Evolutionary conservation across 2,888 invertebrate species (phyloP), one percentile per base, ranked within the genome.

Genomic region (Dioctria rufipes): DNA sequence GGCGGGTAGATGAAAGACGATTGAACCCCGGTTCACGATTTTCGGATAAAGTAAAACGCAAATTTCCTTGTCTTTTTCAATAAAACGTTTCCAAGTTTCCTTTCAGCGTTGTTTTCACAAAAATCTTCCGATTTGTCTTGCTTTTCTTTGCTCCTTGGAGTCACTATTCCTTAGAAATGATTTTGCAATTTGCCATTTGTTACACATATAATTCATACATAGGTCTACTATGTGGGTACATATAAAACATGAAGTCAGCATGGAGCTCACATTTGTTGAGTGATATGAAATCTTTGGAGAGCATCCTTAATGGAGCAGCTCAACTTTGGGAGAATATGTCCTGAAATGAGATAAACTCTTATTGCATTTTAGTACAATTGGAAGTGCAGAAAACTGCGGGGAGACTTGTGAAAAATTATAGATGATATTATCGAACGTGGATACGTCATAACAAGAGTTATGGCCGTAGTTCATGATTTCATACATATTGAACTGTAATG

Each of bases 141-240:
- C n/a, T 66, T 13, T 40, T 37, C 43, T 11, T 39, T 61, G 61
- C 2, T 5, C 5, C 4, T 43, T 40, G 40, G 66, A 43, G 13
- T 11, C 13, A 11, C 13, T 46, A 49, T 61, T 77, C 63, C 63
- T 77, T 61, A 46, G 46, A 37, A 77, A 77, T 77, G 77, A 77
- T 77, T 77, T 77, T 63, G 40, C 77, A 77, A 77, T 77, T 77
- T 77, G 77, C 77, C 77, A 77, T 63, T 77, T 63, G 77, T 77
- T 77, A 63, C 77, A 61, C 49, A 77, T 63, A 77, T 66, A 63
- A 63, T 61, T 46, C 75, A 46, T 46, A 49, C 49, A n/a, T n/a
- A 61, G 46, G 63, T 46, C 43, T 46, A 51, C 49, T 25, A 25
- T 25, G 25, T 25, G 25, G 25, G 25, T 25, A 25, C 25, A 25